Evolutionary conservation across 2,113 vertebrate genomes (phyloP), one percentile per base, ranked within the genome.

Genomic region (Piliocolobus tephrosceles): DNA sequence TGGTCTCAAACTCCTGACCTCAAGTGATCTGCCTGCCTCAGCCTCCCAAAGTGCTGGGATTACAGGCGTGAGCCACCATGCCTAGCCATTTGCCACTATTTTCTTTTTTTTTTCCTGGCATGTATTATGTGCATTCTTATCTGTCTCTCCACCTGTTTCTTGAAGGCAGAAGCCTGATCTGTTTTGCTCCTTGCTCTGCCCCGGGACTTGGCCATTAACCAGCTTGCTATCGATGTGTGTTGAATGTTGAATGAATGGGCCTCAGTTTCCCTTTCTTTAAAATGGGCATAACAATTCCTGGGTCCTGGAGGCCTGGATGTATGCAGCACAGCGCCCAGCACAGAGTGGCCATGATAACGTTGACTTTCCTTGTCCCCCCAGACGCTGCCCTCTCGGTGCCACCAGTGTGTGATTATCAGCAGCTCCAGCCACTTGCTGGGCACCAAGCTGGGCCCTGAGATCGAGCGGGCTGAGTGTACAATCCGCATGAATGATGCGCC

Each of bases 401-500:
- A 98, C 66, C 99, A 98, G 22, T 99, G 99, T 9, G 99, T 99
- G 3, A 96, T 99, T 27, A 98, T 99, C 98, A 99, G 99, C n/a
- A 99, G 99, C 98, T 99, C 99, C 97, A 99, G 99, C 98, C 99
- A 99, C 93, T 98, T 99, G 18, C 98, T 99, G 81, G 99, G 99
- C 83, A 99, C 98, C 43, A 98, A 91, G 73, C 98, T 99, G 22
- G 99, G 99, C 9, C 58, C 98, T 0, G 98, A 98, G 98, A 99
- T 99, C 0, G 99, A 99, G 52, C 97, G 78, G 3, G 98, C 99
- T 0, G 99, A 99, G 97, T 99, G 99, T 45, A 99, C 99, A 25
- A 99, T 99, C 94, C 99, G 99, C 84, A 99, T 99, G 99, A 99
- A 99, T 0, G 99, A 99, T 0, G 99, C 99, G 0, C 99, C 99